phyloP scores from a whole-genome alignment of 2,888 invertebrate genomes.

The Epistrophe grossulariae region DNA sequence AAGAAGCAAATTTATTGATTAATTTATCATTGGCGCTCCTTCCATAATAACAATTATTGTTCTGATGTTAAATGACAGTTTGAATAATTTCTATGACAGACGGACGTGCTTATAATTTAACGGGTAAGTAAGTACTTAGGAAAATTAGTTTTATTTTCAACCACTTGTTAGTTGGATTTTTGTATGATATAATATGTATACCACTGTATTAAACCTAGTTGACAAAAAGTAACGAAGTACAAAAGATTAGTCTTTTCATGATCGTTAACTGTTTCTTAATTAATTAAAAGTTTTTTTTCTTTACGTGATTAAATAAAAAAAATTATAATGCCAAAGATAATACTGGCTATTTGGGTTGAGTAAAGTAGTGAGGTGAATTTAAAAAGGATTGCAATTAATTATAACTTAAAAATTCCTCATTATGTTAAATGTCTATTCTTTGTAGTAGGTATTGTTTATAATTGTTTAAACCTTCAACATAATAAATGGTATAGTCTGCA shows the following conservation, averaged over 20 bases:
- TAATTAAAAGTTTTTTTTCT: neutral
- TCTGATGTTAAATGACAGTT: conserved; percentile 13
- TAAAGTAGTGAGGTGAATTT: too few relatives aligned
- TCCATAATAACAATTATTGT: conserved; percentile 13
- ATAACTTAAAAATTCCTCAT: too few relatives aligned
- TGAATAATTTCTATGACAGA: conserved; percentile 2
- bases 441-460: too few relatives aligned
- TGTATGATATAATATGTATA: neutral
- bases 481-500: too few relatives aligned
- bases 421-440: too few relatives aligned
- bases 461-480: too few relatives aligned
- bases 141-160: neutral
- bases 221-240: neutral
- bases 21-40: neutral
- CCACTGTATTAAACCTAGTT: neutral
- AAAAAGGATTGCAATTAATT: too few relatives aligned
- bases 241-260: neutral
- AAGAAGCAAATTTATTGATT: conserved; percentile 7
- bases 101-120: neutral
- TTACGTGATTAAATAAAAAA: neutral
- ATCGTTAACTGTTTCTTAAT: neutral
- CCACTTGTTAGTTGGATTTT: neutral
- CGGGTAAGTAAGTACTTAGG: neutral
- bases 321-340: too few relatives aligned
- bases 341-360: too few relatives aligned